A percentile compares a stretch with the other conserved stretches of the same genome.
Conservation (phyloP, 2,888 invertebrate species). For the Aproaerema taeniolella region DNA sequence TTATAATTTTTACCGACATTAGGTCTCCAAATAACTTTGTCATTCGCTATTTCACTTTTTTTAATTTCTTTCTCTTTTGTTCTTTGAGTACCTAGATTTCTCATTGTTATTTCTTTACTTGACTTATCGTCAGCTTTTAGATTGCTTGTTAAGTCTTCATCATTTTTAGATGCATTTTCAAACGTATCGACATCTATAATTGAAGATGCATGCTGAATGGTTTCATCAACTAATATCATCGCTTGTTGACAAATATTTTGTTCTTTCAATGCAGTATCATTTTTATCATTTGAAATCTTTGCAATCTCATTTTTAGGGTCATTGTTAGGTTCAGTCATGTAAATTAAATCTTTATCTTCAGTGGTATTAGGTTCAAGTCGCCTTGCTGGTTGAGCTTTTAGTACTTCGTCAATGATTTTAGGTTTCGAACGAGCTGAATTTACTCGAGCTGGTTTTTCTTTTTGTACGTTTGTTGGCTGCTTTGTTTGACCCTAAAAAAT, state of each 20-base stretch:
- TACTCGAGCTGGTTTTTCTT: constrained; percentile 13
- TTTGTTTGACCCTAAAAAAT: constrained; percentile 30
- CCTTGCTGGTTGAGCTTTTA: constrained; percentile 26
- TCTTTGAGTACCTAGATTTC: not conserved
- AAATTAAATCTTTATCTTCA: constrained; percentile 9
- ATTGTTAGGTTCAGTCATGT: no score
- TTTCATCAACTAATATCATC: not conserved
- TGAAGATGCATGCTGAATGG: not conserved
- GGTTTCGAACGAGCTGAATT: no score
- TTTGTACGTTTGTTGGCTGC: constrained; percentile 16
- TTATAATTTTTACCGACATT: not conserved
- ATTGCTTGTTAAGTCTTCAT: constrained; percentile 10
- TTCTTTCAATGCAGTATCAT: not conserved
- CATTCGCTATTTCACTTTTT: constrained; percentile 2
- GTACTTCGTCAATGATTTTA: constrained; percentile 41
- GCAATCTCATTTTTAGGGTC: no score
- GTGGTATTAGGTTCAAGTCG: not conserved
- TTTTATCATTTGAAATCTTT: no score
- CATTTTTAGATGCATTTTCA: not conserved
- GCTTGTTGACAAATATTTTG: not conserved
- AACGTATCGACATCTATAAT: not conserved
- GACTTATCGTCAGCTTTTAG: constrained; percentile 8
- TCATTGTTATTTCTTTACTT: not conserved
- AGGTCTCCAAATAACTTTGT: not conserved
- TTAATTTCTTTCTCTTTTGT: constrained; percentile 5